phyloP scores from a whole-genome alignment of 2,797 vertebrate species.

The Somateria mollissima region DNA sequence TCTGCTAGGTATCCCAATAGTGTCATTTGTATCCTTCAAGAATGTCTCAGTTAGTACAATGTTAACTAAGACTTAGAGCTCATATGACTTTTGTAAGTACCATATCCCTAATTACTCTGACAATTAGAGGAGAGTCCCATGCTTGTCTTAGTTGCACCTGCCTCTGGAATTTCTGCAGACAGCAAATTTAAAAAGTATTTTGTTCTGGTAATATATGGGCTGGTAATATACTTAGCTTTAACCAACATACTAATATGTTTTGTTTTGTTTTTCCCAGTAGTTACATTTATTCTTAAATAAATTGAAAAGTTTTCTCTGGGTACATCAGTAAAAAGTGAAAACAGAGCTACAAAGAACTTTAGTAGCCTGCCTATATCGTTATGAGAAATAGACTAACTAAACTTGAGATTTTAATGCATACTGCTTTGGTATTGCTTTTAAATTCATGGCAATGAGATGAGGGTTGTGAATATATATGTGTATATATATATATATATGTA shows the following conservation, averaged over 20 bases:
- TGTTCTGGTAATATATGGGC: background rate
- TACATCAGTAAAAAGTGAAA: background rate
- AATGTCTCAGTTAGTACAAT: background rate
- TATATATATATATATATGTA: too few relatives aligned
- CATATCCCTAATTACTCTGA: background rate
- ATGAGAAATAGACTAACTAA: background rate
- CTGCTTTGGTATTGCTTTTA: background rate
- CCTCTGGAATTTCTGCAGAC: background rate
- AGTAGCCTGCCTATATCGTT: background rate
- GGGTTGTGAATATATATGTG: background rate
- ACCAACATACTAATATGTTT: background rate
- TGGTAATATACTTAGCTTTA: background rate
- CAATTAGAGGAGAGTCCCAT: background rate
- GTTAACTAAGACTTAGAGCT: slow-evolving; percentile 7
- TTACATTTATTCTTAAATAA: background rate
- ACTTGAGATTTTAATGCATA: rapidly evolving
- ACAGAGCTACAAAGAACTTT: background rate
- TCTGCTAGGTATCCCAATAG: background rate
- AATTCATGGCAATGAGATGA: background rate
- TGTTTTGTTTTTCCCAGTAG: background rate
- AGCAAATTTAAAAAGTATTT: background rate
- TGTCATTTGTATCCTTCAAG: background rate
- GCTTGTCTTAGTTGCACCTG: background rate
- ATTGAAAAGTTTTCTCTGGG: background rate
- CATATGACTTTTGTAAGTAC: slow-evolving; percentile 10